Base-by-base conservation (phyloP, 2,797 vertebrate genomes). In the Oceanodroma leucorhoa region DNA sequence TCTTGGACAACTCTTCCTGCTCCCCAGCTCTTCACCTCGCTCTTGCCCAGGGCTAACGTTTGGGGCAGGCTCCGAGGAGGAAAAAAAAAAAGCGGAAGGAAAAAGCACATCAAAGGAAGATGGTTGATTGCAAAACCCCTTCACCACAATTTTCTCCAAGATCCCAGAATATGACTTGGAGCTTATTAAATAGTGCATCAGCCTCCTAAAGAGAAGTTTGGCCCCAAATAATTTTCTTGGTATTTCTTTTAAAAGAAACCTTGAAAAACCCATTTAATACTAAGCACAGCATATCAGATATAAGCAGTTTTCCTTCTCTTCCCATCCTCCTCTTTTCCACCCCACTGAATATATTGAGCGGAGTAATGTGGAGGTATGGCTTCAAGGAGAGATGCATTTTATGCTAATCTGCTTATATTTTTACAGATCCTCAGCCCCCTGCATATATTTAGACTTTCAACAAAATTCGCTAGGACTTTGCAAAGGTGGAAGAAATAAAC, bases 301-400 rank as follows among this genome's bases (percentile, higher is more conserved):
- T 1, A 11, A 70, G n/a, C 48, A 45, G 30, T 32, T 70, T 40
- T 60, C 41, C 51, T 67, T 40, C 53, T 43, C 58, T 58, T 51
- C 54, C 71, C 76, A 40, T 4, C 7, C 15, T 75, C 26, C 14
- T 67, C 54, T 23, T 13, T 40, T 55, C 67, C 67, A 45, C 2
- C 3, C 17, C 0, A 0, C 60, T 72, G 65, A 55, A 62, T 23
- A 5, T 15, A 58, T 40, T 48, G 15, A 75, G 48, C 14, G 1
- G 8, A 70, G 26, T 22, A 41, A 41, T 62, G 66, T 24, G 58
- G 61, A 36, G 14, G 12, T 0, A 23, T 5, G 27, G 40, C 36
- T 75, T 51, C 61, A 65, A 55, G 65, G 27, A 60, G 16, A 50
- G 30, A 53, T 11, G 51, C 32, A 24, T 58, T 81, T 73, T 22